Base-by-base conservation (phyloP, 2,797 vertebrate species). In the Lophotriccus pileatus region DNA sequence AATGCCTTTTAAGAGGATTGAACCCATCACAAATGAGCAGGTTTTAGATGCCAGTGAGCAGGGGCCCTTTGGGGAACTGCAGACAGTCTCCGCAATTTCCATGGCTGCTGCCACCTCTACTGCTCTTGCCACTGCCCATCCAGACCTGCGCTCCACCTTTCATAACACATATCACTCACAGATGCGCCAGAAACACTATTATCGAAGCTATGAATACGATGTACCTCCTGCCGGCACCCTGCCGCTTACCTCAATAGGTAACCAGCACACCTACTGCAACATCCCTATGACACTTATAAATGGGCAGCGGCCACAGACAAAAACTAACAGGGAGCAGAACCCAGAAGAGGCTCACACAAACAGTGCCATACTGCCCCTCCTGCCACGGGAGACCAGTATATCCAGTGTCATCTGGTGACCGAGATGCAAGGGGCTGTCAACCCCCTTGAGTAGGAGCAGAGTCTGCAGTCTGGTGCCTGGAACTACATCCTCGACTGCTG, bases 191-290 rank as follows among this genome's bases (percentile, higher is more conserved):
- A 99, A 99, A 99, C 99, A 99, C 98, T 99, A 99, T 98, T 99
- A 99, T 98, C 98, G 99, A 98, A 99, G 98, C 98, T 99, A 99
- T 39, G 99, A 99, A 96, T 99, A 99, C 34, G 99, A 99, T 69
- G 98, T 98, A 98, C 98, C 98, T 98, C 98, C 99, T 22, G 98
- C 99, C 9, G 99, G 99, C 96, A 99, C 99, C 97, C 98, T 99
- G 98, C 99, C 99, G 14, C 98, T 99, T 94, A 99, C 99, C 95
- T 99, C 99, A 95, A 98, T 99, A 98, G 99, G 99, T 95, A 99
- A 99, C 98, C 99, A 99, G 98, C 99, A 99, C 98, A 99, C 99
- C 98, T 99, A 99, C 98, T 99, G 99, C 98, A 99, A 99, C 99
- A 99, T 99, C 98, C 99, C 99, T 74, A 99, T 99, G 95, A 99